Conservation (phyloP, 2,797 vertebrate species). For the Danio kyathit region DNA sequence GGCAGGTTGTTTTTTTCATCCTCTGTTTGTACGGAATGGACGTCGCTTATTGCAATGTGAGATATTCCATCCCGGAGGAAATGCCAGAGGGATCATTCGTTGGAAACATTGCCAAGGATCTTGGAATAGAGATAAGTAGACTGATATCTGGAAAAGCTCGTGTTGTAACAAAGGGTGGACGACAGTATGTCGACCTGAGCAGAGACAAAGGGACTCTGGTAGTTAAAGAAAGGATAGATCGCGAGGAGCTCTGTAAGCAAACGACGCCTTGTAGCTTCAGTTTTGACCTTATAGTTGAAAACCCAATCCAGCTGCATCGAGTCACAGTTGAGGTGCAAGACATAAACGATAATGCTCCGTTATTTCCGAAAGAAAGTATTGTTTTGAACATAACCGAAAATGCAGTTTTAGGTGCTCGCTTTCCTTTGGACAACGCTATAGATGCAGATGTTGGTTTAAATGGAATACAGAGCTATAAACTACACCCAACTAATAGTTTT, state of each 20-base stretch:
- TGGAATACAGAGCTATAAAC: slow-evolving; percentile 66
- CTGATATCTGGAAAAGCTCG: slow-evolving; percentile 61
- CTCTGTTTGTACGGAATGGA: slow-evolving; percentile 34
- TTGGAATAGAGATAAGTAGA: background rate
- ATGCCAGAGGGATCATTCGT: slow-evolving; percentile 46
- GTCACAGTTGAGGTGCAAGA: slow-evolving; percentile 60
- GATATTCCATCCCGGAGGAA: slow-evolving; percentile 60
- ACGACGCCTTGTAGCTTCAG: slow-evolving; percentile 40
- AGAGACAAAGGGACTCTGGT: slow-evolving; percentile 37
- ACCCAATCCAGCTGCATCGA: slow-evolving; percentile 60
- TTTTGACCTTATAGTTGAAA: slow-evolving; percentile 59
- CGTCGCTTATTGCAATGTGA: slow-evolving; percentile 59
- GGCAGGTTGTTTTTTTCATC: slow-evolving; percentile 30
- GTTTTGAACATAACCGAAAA: slow-evolving; percentile 62
- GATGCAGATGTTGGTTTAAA: slow-evolving; percentile 71
- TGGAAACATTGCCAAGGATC: slow-evolving; percentile 57
- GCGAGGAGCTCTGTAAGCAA: slow-evolving; percentile 60
- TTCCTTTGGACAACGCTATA: slow-evolving; percentile 65
- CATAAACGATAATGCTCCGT: slow-evolving; percentile 63
- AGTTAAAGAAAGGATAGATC: slow-evolving; percentile 55
- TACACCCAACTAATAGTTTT: slow-evolving; percentile 71
- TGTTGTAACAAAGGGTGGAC: slow-evolving; percentile 48
- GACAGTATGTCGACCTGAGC: slow-evolving; percentile 51
- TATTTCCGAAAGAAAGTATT: slow-evolving; percentile 52
- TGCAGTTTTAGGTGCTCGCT: slow-evolving; percentile 53